A percentile compares a stretch with the other conserved stretches of the same genome.
These are phyloP conservation scores for Nomada hirtipes DNA, from an alignment of 2,888 invertebrate genomes.

Conservation along the genomic window DNA sequence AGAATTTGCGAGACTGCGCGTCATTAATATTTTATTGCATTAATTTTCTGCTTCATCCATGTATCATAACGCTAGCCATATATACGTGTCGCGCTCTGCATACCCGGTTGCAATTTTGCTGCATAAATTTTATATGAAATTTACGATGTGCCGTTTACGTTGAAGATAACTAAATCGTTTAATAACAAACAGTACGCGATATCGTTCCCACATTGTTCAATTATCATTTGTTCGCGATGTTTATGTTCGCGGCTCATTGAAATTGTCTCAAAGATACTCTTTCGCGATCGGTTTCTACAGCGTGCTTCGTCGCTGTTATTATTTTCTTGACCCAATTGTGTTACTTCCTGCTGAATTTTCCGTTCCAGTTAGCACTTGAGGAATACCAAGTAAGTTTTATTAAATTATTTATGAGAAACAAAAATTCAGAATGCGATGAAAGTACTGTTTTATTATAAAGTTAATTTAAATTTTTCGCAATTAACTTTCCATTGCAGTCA, in stretches of 20 bases:
- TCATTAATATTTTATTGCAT: constrained; percentile 62
- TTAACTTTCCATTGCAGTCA: not conserved
- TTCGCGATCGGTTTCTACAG: not conserved
- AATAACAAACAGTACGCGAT: constrained; percentile 10
- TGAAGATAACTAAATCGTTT: constrained; percentile 33
- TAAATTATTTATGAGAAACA: constrained; percentile 2
- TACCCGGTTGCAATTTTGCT: constrained; percentile 54
- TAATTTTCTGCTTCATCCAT: constrained; percentile 53
- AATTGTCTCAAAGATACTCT: not conserved
- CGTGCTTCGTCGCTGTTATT: not conserved
- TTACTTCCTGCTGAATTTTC: not conserved
- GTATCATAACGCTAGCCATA: constrained; percentile 53
- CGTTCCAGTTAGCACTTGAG: not conserved
- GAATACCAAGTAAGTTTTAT: not conserved
- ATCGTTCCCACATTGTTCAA: constrained; percentile 8
- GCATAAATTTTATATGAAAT: constrained; percentile 59
- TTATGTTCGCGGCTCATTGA: constrained; percentile 1
- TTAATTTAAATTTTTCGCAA: not conserved
- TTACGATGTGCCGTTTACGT: constrained; percentile 36
- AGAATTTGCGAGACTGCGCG: constrained; percentile 8
- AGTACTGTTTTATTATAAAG: not conserved
- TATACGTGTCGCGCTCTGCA: constrained; percentile 36
- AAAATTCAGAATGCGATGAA: not conserved
- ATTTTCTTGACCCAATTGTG: constrained; percentile 4
- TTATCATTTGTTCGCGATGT: not conserved